Evolutionary conservation across 1,140 invertebrate genomes (phyloP), one percentile per base, ranked within the genome.

Genomic region (Mercenaria mercenaria): DNA sequence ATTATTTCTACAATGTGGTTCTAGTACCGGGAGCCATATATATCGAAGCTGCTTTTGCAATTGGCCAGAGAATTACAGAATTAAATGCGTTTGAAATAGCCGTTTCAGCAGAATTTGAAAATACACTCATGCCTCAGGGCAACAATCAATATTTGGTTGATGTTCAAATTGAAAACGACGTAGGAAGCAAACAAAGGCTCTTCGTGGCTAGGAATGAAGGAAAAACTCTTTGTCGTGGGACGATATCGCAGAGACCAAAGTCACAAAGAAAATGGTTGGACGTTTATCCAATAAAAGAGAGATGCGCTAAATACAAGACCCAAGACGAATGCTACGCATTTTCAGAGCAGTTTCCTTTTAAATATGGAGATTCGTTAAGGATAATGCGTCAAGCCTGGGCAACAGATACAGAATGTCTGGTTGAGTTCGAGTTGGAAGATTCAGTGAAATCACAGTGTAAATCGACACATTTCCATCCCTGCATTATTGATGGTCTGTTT

Each of bases 381-480:
- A 76, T 94, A 11, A 67, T 93, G 15, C 81, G 61, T 10, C 56
- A 88, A 23, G 86, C 88, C 2, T 76, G 69, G 26, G 90, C 69
- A 72, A 86, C 79, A 56, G 74, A 84, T 32, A 88, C 61, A 4
- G 92, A 94, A 77, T 92, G 92, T 79, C 56, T 94, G 15, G 89
- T 90, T 3, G 64, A 88, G 1, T 82, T 94, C 43, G 50, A 43
- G 23, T 32, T 94, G 2, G 84, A 90, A 23, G 85, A 91, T 0
- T 15, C 50, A 29, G 56, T 94, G 29, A 69, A 86, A 6, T 56
- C 86, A 39, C 91, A 93, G 69, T 64, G 91, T n/a, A 29, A 79
- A 4, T 59, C 43, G 6, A 93, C 92, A n/a, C 83, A 87, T 41
- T 79, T 94, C 15, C 93, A 93, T 82, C 93, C 92, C 34, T 82